Conservation (phyloP, 2,797 vertebrate species). For the Sebastes nivosus region DNA sequence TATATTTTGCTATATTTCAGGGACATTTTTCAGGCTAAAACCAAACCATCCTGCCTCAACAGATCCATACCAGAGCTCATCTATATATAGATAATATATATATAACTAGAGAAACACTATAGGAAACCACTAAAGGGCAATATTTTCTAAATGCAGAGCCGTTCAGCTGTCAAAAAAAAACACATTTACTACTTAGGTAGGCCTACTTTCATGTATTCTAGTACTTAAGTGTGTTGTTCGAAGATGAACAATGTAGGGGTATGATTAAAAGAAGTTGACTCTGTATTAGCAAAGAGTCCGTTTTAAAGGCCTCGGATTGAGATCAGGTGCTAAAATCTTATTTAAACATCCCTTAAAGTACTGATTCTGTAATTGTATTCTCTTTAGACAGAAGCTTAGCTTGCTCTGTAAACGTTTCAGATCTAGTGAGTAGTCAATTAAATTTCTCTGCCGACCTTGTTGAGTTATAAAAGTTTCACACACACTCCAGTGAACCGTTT, state of each 20-base stretch:
- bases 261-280: not conserved
- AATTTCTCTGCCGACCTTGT: not conserved
- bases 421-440: not conserved
- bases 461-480: conserved; percentile 39
- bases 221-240: not conserved
- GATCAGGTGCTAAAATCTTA: not conserved
- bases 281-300: not conserved
- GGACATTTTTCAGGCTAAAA: not conserved
- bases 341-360: not conserved
- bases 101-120: not conserved
- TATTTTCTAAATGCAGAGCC: not conserved
- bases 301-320: not conserved
- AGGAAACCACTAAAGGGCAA: not conserved
- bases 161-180: not conserved
- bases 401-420: not conserved
- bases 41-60: not conserved
- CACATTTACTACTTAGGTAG: not conserved
- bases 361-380: not conserved
- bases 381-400: not conserved
- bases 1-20: not conserved
- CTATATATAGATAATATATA: not conserved
- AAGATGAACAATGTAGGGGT: not conserved
- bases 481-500: conserved; percentile 34
- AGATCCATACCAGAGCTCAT: not conserved
- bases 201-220: not conserved